Conservation (phyloP, 2,888 invertebrate genomes). For the Lasioglossum malachurum region DNA sequence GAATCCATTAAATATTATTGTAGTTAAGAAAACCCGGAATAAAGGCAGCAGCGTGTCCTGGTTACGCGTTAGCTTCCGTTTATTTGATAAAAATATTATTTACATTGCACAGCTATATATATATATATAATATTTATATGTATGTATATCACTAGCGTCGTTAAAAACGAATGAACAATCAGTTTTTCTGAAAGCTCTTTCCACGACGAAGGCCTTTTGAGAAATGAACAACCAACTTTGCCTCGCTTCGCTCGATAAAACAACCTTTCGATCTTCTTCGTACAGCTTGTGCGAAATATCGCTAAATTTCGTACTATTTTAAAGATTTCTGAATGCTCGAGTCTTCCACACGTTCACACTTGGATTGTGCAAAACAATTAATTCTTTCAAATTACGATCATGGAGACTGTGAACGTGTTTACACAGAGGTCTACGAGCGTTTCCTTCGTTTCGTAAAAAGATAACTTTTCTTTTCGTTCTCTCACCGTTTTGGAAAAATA, state of each 20-base stretch:
- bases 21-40: neutral
- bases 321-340: neutral
- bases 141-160: conserved; percentile 61
- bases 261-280: neutral
- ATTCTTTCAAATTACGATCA: neutral
- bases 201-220: conserved; percentile 23
- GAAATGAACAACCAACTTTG: conserved; percentile 13
- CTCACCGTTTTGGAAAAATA: neutral
- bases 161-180: conserved; percentile 58
- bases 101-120: conserved; percentile 80
- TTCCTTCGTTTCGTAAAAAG: neutral
- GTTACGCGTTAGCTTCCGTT: conserved; percentile 70
- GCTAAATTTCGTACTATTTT: neutral
- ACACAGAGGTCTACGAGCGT: conserved; percentile 7
- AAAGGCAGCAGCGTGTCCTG: conserved; percentile 17
- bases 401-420: neutral
- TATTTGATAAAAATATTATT: conserved; percentile 83
- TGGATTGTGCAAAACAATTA: neutral
- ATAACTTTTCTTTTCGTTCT: neutral
- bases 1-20: neutral
- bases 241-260: conserved; percentile 4
- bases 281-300: neutral
- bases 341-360: neutral
- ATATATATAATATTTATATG: conserved; percentile 12
- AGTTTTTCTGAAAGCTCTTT: conserved; percentile 53